A percentile compares a stretch with the other conserved stretches of the same genome.
These are phyloP conservation scores for Labeo rohita DNA, from an alignment of 2,113 vertebrate genomes.

Conservation along the genomic window DNA sequence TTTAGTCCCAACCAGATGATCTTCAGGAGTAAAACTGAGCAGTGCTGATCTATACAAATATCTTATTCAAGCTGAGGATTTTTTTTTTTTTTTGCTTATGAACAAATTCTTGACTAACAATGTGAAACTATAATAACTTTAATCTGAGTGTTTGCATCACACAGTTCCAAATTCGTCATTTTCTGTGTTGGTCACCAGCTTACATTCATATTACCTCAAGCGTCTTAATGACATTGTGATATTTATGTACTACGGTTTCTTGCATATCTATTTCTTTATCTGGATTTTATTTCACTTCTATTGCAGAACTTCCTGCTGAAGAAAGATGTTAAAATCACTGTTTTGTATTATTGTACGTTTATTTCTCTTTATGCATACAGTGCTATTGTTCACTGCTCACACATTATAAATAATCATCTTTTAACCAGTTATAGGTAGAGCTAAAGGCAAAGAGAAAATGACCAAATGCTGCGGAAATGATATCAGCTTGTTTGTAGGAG, in stretches of 20 bases:
- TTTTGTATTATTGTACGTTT: neutral
- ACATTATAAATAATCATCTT: neutral
- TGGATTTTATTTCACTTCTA: neutral
- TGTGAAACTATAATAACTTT: neutral
- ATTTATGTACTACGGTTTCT: neutral
- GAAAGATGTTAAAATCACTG: neutral
- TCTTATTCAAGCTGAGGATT: neutral
- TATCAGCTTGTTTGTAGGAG: neutral
- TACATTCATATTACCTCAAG: slow-evolving; percentile 18
- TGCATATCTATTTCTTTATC: slow-evolving; percentile 5
- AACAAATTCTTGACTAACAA: slow-evolving; percentile 18
- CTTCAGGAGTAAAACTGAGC: neutral
- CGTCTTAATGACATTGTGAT: neutral
- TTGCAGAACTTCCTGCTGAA: neutral
- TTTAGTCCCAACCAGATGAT: neutral
- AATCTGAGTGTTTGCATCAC: neutral
- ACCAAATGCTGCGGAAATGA: neutral
- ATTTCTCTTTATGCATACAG: neutral
- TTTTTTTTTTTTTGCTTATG: neutral
- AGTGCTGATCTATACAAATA: neutral
- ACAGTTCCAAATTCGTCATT: neutral
- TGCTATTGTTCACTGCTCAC: neutral
- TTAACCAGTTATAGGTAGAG: neutral
- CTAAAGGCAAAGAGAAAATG: neutral
- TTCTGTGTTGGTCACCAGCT: neutral